These are phyloP conservation scores for Anguilla japonica DNA, from an alignment of 2,113 vertebrate species.

Conservation along the genomic window DNA sequence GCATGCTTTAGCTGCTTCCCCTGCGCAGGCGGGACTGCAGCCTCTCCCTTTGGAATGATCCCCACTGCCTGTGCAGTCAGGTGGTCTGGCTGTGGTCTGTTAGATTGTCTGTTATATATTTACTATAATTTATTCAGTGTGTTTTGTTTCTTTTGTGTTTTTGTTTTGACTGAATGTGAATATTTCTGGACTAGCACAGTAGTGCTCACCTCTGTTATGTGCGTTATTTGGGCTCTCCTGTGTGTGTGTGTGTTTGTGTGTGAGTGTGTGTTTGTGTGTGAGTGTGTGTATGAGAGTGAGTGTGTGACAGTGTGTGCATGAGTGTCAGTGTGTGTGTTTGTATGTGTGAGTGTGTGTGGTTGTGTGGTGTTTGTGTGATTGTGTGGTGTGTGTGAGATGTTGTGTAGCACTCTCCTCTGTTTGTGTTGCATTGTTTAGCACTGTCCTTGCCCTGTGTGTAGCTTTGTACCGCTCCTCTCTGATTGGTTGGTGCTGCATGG, in stretches of 20 bases:
- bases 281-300: too few species aligned
- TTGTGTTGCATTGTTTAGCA: not conserved
- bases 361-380: too few species aligned
- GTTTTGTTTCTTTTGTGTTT: conserved; percentile 4
- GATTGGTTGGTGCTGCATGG: not conserved
- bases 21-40: too few species aligned
- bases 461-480: not conserved
- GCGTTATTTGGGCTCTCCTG: too few species aligned
- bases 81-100: not conserved
- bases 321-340: conserved; percentile 25
- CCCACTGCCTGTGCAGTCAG: not conserved
- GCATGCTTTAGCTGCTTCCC: not conserved
- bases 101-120: not conserved
- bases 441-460: not conserved
- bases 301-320: conserved; percentile 2
- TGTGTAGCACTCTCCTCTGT: too few species aligned
- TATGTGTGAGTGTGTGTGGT: conserved; percentile 26
- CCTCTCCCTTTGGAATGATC: not conserved
- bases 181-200: not conserved
- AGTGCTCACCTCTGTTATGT: not conserved
- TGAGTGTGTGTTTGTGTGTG: too few species aligned
- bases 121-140: not conserved
- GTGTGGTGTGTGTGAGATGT: too few species aligned
- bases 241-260: too few species aligned
- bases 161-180: conserved; percentile 25